Evolutionary conservation across 2,113 vertebrate genomes (phyloP), one percentile per base, ranked within the genome.

Genomic region (Amblyopsis rosae): DNA sequence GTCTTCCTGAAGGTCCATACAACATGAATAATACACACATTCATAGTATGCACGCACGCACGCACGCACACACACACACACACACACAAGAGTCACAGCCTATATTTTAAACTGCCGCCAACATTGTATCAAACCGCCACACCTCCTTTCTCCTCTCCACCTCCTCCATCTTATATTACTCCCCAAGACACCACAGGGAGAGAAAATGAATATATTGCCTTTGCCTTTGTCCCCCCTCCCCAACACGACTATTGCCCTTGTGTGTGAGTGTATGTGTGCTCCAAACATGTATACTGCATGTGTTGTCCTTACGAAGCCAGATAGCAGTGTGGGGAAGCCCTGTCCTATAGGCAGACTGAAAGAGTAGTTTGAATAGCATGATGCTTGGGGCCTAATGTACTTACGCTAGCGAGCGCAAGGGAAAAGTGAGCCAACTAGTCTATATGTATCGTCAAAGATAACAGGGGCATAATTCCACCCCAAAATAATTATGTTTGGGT

Each of bases 301-400:
- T 54, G 3, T 51, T 5, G n/a, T 54, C 4, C 13, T 54, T 16
- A 15, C 61, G 67, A 76, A 67, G 60, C 16, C 45, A 77, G 82
- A 75, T 6, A 26, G 41, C 55, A 41, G 58, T 74, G 63, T 70
- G 60, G 32, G 61, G 69, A 73, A 80, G 64, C 12, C 12, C 72
- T 79, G 26, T 26, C 26, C 74, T 65, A 62, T 51, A n/a, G 76
- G 65, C 53, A 32, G 59, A 56, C 65, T 72, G 85, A 86, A 82
- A 81, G 77, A 84, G 35, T 67, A 66, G 62, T 26, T 56, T 79
- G 69, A 86, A 87, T 87, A 79, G 72, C 76, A 84, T 86, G 71
- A 81, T 73, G 68, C 65, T 26, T 26, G 26, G 26, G 26, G 26
- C 26, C 26, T 26, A 26, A 26, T 26, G 2, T 3, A 26, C 26